Evolutionary conservation across 2,888 invertebrate species (phyloP), one percentile per base, ranked within the genome.

Genomic region (Amphipoea lucens): DNA sequence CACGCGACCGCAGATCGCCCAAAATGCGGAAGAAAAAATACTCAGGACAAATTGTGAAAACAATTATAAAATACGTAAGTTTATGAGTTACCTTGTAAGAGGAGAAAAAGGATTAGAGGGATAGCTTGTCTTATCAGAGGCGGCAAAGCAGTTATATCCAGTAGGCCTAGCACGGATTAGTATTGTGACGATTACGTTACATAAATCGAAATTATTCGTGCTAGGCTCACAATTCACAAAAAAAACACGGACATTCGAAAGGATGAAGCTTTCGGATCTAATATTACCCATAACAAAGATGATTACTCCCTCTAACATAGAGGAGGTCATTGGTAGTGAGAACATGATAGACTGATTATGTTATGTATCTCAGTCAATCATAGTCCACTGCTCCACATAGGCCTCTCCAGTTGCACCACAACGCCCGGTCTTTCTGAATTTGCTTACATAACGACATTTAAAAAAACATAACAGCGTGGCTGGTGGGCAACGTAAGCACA

Each of bases 1-100:
- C 79, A 74, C 74, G 67, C 67, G 74, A 74, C 48, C 20, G n/a
- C 3, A 20, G 14, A 11, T 14, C 0, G 9, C 9, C 14, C 2
- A 42, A 42, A 42, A 42, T 42, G 42, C 42, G 42, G 9, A 42
- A 42, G 42, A 42, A 9, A 42, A 42, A 42, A 42, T 42, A 42
- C 81, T n/a, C 57, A 67, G 74, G 66, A 74, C 20, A 80, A 51
- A 48, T 73, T 66, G 17, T 48, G 23, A 73, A 29, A 65, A 79
- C 57, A 66, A 79, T 57, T 9, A 12, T 51, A 80, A 65, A 60
- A 74, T 6, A 60, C 57, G 63, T 65, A 73, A 29, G 29, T 42
- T 60, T 73, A 79, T 29, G 57, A 51, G 12, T 5, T n/a, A 54
- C 2, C 57, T 42, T 11, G 29, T 36, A 60, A 5, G 23, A 20